A percentile compares a stretch with the other conserved stretches of the same genome.
Conservation (phyloP, 2,888 invertebrate genomes). For the Phrixothrix hirtus region DNA sequence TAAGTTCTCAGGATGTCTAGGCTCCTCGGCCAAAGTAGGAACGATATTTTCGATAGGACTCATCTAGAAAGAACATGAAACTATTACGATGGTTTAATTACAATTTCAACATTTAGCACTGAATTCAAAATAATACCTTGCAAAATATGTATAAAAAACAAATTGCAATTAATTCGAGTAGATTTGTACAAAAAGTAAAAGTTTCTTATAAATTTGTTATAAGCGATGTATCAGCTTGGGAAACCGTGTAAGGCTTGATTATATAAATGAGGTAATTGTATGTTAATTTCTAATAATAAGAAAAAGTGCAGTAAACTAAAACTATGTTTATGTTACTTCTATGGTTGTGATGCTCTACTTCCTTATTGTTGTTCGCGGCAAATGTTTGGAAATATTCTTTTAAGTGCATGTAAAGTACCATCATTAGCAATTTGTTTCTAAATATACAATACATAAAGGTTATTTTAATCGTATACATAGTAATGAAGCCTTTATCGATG, state of each 20-base stretch:
- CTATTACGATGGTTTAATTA: no score
- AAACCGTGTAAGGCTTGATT: conserved; percentile 22
- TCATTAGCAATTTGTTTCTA: no score
- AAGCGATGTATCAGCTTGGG: conserved; percentile 9
- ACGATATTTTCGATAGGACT: conserved; percentile 56
- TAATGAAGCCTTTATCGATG: no score
- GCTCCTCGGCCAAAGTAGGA: conserved; percentile 46
- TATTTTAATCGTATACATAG: no score
- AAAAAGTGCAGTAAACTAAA: conserved; percentile 12
- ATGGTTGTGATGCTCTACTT: conserved; percentile 18
- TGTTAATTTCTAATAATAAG: conserved; percentile 10
- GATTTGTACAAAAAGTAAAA: conserved; percentile 28
- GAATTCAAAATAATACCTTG: not conserved
- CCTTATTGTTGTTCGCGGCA: conserved; percentile 15
- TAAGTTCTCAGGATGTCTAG: conserved; percentile 39
- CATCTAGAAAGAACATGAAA: conserved; percentile 54
- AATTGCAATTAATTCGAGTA: conserved; percentile 7
- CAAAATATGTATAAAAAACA: not conserved
- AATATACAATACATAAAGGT: no score
- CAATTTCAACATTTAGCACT: no score
- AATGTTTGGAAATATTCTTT: not conserved
- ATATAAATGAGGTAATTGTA: conserved; percentile 23
- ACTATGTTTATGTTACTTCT: conserved; percentile 5
- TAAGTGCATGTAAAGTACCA: no score
- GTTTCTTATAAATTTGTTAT: conserved; percentile 16